Conservation (phyloP, 2,797 vertebrate species). For the Urocyon cinereoargenteus region DNA sequence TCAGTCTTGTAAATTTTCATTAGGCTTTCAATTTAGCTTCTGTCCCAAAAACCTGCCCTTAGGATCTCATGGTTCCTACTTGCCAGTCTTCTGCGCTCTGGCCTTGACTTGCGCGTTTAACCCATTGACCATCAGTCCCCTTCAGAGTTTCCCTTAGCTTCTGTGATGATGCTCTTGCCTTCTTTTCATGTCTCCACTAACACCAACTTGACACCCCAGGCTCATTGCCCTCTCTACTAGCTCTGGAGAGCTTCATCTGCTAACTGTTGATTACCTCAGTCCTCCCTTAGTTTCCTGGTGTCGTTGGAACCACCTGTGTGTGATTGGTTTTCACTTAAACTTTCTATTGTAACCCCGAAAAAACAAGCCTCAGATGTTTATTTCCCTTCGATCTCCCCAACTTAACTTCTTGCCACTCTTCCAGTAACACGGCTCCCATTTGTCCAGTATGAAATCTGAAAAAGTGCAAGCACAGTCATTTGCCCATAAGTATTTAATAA, state of each 20-base stretch:
- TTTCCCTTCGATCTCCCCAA: rapidly evolving
- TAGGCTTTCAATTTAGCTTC: background rate
- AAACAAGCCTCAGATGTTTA: background rate
- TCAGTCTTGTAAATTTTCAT: background rate
- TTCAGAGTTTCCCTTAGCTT: rapidly evolving
- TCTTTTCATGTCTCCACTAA: background rate
- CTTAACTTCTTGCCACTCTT: background rate
- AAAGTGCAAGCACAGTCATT: background rate
- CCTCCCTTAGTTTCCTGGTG: background rate
- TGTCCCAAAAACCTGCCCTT: background rate
- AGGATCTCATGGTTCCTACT: background rate
- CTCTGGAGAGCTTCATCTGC: background rate
- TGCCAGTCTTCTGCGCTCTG: background rate
- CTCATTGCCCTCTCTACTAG: background rate
- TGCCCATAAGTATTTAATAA: background rate
- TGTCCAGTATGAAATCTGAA: background rate
- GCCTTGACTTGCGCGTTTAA: background rate
- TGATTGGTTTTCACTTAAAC: background rate
- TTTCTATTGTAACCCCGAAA: background rate
- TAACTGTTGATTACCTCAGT: background rate
- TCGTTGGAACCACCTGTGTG: background rate
- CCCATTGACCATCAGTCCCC: background rate
- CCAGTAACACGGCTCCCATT: background rate
- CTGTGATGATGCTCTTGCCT: background rate
- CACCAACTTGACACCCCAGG: too few species aligned